Conservation (phyloP, 1,140 invertebrate species). For the Anastrepha ludens region DNA sequence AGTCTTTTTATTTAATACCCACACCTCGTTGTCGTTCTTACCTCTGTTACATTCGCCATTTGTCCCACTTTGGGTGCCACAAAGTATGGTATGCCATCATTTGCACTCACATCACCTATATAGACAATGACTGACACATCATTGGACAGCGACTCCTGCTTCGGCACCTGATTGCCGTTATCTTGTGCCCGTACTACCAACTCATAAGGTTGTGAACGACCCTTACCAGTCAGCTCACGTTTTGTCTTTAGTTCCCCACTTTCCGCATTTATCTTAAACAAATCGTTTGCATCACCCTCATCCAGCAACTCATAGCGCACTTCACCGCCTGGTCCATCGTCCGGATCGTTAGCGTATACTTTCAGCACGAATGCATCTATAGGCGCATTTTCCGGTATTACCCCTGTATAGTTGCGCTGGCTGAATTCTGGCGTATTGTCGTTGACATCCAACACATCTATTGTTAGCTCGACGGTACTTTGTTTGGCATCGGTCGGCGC, state of each 20-base stretch:
- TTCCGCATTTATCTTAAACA: conserved; percentile 81
- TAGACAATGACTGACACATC: conserved; percentile 81
- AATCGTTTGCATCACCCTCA: conserved; percentile 81
- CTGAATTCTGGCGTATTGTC: conserved; percentile 81
- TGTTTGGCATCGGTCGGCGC: conserved; percentile 80
- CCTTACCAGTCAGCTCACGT: conserved; percentile 83
- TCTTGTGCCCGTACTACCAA: conserved; percentile 83
- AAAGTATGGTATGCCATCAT: conserved; percentile 88
- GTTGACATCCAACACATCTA: conserved; percentile 88
- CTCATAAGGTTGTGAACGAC: conserved; percentile 84
- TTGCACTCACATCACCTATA: conserved; percentile 88
- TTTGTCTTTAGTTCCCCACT: conserved; percentile 82
- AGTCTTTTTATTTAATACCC: not conserved
- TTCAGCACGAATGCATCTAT: conserved; percentile 81
- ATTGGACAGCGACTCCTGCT: conserved; percentile 75
- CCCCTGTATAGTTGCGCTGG: conserved; percentile 75
- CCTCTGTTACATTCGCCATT: conserved; percentile 82
- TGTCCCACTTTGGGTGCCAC: conserved; percentile 83
- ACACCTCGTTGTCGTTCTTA: conserved; percentile 60
- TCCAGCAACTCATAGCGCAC: conserved; percentile 83
- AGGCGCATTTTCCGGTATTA: conserved; percentile 82
- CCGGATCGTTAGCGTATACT: conserved; percentile 87
- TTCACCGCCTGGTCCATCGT: conserved; percentile 81
- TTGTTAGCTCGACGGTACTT: conserved; percentile 78
- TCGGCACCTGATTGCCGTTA: conserved; percentile 78